phyloP scores from a whole-genome alignment of 1,140 invertebrate species.

The Cotesia typhae region DNA sequence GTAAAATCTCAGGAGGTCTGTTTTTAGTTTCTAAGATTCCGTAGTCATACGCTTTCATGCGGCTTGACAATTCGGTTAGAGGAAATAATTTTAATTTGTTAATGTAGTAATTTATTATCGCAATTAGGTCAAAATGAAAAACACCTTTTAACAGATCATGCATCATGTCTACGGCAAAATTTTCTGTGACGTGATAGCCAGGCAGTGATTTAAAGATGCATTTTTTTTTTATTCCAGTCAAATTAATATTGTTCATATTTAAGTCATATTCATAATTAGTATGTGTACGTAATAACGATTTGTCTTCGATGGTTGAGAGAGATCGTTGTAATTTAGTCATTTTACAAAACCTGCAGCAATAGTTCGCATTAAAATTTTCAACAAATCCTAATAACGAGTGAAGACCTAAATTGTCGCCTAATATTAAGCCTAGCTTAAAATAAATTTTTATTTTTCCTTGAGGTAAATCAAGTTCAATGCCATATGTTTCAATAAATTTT shows the following conservation, averaged over 20 bases:
- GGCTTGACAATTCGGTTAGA: constrained; percentile 42
- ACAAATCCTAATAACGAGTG: constrained; percentile 6
- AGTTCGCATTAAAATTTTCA: constrained; percentile 10
- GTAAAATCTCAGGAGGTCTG: constrained; percentile 21
- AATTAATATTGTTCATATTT: neutral
- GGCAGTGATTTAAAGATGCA: constrained; percentile 50
- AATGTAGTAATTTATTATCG: constrained; percentile 49
- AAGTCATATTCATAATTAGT: neutral
- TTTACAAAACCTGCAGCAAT: constrained; percentile 8
- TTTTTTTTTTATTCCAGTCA: constrained; percentile 48
- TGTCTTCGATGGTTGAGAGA: neutral
- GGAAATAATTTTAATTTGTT: constrained; percentile 47
- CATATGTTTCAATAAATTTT: constrained; percentile 29
- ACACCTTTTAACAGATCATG: constrained; percentile 60
- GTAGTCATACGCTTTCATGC: constrained; percentile 24
- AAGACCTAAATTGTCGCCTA: neutral
- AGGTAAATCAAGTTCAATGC: constrained; percentile 15
- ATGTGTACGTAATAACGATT: neutral
- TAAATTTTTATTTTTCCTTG: constrained; percentile 31
- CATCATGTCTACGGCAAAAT: constrained; percentile 55
- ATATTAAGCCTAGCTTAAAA: constrained; percentile 10
- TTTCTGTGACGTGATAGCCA: constrained; percentile 53
- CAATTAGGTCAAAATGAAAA: constrained; percentile 49
- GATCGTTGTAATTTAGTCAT: constrained; percentile 15
- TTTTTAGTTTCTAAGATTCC: neutral